Conservation (phyloP, 2,113 vertebrate species). For the Leptosomus discolor region DNA sequence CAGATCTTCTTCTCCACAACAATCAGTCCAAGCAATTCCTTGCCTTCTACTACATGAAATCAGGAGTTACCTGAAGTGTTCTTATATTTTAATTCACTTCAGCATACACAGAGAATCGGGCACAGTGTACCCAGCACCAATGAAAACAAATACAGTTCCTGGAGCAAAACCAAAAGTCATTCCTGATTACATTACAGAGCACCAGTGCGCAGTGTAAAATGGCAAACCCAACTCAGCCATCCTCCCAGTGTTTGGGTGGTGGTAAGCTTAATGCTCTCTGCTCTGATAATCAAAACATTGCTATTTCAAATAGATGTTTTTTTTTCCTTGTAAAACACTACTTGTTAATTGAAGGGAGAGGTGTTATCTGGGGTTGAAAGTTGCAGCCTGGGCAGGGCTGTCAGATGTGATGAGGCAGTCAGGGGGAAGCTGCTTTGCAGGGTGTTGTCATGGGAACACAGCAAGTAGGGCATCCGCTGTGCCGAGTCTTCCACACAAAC, state of each 20-base stretch:
- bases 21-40: not conserved
- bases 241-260: not conserved
- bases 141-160: not conserved
- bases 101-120: not conserved
- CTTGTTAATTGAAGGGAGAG: not conserved
- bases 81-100: not conserved
- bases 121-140: not conserved
- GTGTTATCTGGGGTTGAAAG: not conserved
- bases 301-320: not conserved
- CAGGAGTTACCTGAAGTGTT: not conserved
- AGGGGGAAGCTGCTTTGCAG: not conserved
- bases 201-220: not conserved
- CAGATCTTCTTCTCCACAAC: not conserved
- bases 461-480: slow-evolving; percentile 34
- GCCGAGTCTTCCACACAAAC: not conserved
- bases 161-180: not conserved
- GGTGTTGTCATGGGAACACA: slow-evolving; percentile 65
- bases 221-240: not conserved
- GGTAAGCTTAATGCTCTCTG: not conserved
- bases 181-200: not conserved
- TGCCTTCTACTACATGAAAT: not conserved
- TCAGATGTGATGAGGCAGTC: not conserved
- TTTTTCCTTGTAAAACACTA: not conserved
- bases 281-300: not conserved
- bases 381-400: not conserved